Evolutionary conservation across 2,888 invertebrate species (phyloP).

Genomic region (Mantis religiosa): DNA sequence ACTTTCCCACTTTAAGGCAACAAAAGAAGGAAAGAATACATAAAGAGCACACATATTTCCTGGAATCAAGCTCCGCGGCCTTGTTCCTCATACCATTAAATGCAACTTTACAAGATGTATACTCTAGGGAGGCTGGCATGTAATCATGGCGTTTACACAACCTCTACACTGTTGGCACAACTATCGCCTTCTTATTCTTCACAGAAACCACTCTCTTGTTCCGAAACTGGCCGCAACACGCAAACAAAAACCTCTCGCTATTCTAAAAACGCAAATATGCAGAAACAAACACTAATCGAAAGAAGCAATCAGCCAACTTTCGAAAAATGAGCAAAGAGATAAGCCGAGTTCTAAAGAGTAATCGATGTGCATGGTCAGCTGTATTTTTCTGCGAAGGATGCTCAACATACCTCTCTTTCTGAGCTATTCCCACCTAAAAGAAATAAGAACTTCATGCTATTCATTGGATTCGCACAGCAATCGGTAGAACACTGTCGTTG

Average conservation of each 20-base stretch:
- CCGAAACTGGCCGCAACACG: background rate
- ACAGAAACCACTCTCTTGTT: background rate
- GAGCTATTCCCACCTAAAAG: too few species aligned
- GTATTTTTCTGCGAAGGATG: too few species aligned
- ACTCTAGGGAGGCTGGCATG: background rate
- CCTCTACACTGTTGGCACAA: background rate
- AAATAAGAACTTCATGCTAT: too few species aligned
- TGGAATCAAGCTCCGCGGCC: background rate
- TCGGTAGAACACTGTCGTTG: too few species aligned
- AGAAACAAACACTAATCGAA: background rate
- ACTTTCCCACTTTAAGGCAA: background rate
- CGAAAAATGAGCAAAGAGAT: background rate
- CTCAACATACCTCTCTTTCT: too few species aligned
- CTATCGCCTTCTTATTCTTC: background rate
- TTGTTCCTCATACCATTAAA: background rate
- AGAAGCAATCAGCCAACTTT: background rate
- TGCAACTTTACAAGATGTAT: background rate
- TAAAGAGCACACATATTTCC: background rate
- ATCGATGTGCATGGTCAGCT: too few species aligned
- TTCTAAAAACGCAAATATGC: background rate
- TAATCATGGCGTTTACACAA: background rate
- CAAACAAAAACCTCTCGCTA: background rate
- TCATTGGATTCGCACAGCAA: too few species aligned
- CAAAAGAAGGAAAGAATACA: background rate
- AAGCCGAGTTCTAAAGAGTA: background rate